Conservation (phyloP, 2,888 invertebrate genomes). For the Byasa hedistus region DNA sequence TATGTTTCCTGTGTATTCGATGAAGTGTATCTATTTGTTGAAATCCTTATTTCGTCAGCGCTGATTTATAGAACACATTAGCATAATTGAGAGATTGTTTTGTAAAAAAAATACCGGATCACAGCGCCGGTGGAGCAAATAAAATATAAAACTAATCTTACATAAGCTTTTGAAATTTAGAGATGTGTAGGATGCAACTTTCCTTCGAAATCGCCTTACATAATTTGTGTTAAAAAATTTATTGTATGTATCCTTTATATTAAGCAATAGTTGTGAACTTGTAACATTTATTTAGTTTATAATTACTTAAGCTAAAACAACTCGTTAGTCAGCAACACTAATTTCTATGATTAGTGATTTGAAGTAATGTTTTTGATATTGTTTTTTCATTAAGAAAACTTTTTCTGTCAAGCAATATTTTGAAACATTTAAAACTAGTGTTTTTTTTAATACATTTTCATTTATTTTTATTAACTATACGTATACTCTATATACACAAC, state of each 20-base stretch:
- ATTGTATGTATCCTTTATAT: background rate
- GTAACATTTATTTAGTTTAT: no score
- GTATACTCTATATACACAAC: no score
- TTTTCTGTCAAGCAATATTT: no score
- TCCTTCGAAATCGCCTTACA: background rate
- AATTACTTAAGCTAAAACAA: no score
- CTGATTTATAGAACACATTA: background rate
- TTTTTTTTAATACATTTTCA: no score
- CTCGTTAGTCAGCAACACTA: background rate
- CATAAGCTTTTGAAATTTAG: slow-evolving; percentile 1
- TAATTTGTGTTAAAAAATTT: background rate
- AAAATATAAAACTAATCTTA: slow-evolving; percentile 2
- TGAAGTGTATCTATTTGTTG: background rate
- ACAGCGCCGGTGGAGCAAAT: background rate
- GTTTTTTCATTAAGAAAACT: no score
- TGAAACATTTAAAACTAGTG: no score
- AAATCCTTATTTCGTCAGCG: background rate
- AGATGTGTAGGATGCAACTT: background rate
- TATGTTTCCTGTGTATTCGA: background rate
- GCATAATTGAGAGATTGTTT: background rate
- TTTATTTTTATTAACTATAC: no score
- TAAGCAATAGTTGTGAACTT: background rate
- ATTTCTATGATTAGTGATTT: background rate
- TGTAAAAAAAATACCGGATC: background rate
- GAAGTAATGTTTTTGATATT: background rate